A percentile compares a stretch with the other conserved stretches of the same genome.
Evolutionary conservation across 2,113 vertebrate genomes (phyloP).

Genomic region (Gopherus flavomarginatus): DNA sequence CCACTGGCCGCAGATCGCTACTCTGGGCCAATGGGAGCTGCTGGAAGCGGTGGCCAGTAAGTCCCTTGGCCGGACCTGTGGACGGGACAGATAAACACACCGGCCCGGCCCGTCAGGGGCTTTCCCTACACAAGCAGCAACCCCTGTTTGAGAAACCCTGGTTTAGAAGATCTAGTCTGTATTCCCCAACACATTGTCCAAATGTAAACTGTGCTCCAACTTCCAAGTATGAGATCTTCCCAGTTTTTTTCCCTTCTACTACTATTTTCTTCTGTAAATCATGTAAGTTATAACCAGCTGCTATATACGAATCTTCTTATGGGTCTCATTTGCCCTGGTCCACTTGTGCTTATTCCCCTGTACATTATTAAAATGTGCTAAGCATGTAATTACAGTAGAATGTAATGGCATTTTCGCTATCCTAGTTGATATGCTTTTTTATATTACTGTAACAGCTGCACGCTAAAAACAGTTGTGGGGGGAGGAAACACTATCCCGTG

Average conservation of each 20-base stretch:
- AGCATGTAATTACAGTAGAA: constrained; percentile 45
- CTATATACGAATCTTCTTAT: not conserved
- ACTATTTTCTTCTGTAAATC: not conserved
- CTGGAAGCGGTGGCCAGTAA: too few species aligned
- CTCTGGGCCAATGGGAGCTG: too few species aligned
- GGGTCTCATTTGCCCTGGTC: constrained; percentile 52
- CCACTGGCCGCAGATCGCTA: too few species aligned
- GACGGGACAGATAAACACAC: too few species aligned
- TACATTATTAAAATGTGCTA: constrained; percentile 52
- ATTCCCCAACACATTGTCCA: not conserved
- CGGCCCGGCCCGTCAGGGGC: too few species aligned
- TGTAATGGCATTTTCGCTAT: constrained; percentile 49
- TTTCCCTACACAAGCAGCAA: too few species aligned
- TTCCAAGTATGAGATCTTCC: not conserved
- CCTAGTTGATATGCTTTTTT: constrained; percentile 58
- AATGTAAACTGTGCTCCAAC: not conserved
- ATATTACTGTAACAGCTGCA: constrained; percentile 54
- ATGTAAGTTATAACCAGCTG: not conserved
- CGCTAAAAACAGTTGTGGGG: constrained; percentile 52
- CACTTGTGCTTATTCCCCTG: constrained; percentile 33
- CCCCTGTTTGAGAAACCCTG: too few species aligned
- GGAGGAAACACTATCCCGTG: constrained; percentile 42
- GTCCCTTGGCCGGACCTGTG: too few species aligned
- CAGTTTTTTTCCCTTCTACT: constrained; percentile 20
- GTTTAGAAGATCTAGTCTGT: constrained; percentile 9